Percentiles rank a stretch among this genome's conserved stretches.
Evolutionary conservation across 2,797 vertebrate genomes (phyloP).

Genomic region (Serranus cabrilla): DNA sequence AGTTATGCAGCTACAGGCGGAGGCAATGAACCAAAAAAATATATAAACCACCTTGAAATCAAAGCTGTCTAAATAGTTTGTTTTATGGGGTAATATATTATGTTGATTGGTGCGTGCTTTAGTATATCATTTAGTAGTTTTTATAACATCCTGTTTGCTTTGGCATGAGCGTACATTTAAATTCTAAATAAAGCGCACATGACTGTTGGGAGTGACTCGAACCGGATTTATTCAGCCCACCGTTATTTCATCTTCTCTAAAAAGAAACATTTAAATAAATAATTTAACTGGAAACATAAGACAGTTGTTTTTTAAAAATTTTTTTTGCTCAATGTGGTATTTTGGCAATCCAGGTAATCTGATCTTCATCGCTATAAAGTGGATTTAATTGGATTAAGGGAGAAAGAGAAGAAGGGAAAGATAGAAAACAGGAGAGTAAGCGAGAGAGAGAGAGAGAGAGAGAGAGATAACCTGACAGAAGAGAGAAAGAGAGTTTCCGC

Average conservation of each 20-base stretch:
- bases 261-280: background rate
- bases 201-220: background rate
- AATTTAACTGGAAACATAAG: background rate
- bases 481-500: conserved; percentile 72
- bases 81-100: conserved; percentile 17
- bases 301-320: conserved; percentile 3
- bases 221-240: conserved; percentile 12
- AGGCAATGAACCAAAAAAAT: conserved; percentile 10
- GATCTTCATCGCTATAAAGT: conserved; percentile 40
- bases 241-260: background rate
- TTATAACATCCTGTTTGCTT: conserved; percentile 4
- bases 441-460: conserved; percentile 8
- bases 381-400: conserved; percentile 62
- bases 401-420: conserved; percentile 37
- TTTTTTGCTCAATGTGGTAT: conserved; percentile 21
- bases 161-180: background rate
- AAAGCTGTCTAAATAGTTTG: background rate
- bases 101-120: background rate
- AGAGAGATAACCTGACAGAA: conserved; percentile 51
- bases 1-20: conserved; percentile 19
- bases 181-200: background rate
- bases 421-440: conserved; percentile 16
- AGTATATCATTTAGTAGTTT: background rate
- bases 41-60: conserved; percentile 2
- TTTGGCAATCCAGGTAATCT: conserved; percentile 42